phyloP scores from a whole-genome alignment of 1,140 invertebrate species.

The Magallana ariakensis region DNA sequence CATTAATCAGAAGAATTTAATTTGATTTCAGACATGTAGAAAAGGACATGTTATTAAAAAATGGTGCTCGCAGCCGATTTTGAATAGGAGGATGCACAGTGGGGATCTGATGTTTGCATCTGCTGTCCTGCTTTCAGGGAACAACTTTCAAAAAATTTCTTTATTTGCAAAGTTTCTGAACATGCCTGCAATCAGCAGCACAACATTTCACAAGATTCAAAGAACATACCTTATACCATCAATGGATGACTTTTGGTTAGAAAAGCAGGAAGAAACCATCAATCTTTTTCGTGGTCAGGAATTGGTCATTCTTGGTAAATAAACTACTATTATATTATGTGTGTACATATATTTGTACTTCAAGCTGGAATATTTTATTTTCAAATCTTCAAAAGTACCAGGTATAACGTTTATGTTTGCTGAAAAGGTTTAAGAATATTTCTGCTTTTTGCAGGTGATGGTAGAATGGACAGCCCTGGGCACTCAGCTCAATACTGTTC shows the following conservation, averaged over 20 bases:
- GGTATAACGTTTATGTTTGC: not conserved
- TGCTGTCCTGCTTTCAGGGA: conserved; percentile 49
- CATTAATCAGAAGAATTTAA: too few species aligned
- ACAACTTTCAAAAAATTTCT: conserved; percentile 56
- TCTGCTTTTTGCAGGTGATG: conserved; percentile 37
- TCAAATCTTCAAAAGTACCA: not conserved
- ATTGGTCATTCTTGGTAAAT: conserved; percentile 46
- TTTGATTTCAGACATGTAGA: conserved; percentile 42
- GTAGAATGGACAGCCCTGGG: conserved; percentile 41
- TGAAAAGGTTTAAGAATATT: not conserved
- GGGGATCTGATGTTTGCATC: conserved; percentile 53
- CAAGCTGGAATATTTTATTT: not conserved
- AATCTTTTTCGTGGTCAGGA: conserved; percentile 33
- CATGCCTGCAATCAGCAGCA: conserved; percentile 32
- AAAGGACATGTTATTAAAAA: conserved; percentile 44
- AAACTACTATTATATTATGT: too few species aligned
- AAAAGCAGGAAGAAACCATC: conserved; percentile 27
- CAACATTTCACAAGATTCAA: conserved; percentile 49
- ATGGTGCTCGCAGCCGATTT: conserved; percentile 56
- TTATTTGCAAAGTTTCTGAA: conserved; percentile 51
- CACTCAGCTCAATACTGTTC: conserved; percentile 30
- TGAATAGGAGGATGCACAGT: conserved; percentile 56
- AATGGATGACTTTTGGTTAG: conserved; percentile 45
- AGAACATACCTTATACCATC: conserved; percentile 47
- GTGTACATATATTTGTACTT: too few species aligned